Evolutionary conservation across 2,888 invertebrate genomes (phyloP).

Genomic region (Tachystola acroxantha): DNA sequence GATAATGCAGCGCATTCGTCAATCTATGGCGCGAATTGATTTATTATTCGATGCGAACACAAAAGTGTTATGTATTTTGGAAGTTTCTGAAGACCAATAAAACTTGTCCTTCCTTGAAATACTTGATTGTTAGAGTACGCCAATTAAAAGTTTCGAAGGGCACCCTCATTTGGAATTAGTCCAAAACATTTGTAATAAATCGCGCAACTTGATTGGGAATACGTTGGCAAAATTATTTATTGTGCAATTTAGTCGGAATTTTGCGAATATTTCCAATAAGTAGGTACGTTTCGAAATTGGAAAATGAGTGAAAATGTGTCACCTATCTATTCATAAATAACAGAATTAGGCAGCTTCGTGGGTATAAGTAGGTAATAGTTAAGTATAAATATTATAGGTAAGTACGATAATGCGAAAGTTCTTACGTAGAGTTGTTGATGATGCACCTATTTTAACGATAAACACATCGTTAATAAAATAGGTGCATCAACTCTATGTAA

Average conservation of each 20-base stretch:
- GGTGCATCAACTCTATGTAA: too few relatives aligned
- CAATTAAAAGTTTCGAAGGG: slow-evolving; percentile 53
- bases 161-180: slow-evolving; percentile 39
- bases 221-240: slow-evolving; percentile 28
- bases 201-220: slow-evolving; percentile 33
- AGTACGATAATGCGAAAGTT: too few relatives aligned
- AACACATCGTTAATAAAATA: too few relatives aligned
- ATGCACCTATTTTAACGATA: not conserved
- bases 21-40: not conserved
- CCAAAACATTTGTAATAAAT: slow-evolving; percentile 22
- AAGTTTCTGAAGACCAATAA: slow-evolving; percentile 16
- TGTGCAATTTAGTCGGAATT: too few relatives aligned
- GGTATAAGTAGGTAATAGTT: too few relatives aligned
- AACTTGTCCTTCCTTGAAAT: slow-evolving; percentile 26
- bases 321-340: too few relatives aligned
- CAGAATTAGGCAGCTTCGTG: too few relatives aligned
- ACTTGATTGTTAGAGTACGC: slow-evolving; percentile 29
- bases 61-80: not conserved
- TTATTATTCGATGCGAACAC: not conserved
- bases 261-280: too few relatives aligned
- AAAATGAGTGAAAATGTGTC: too few relatives aligned
- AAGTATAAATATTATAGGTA: too few relatives aligned
- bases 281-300: too few relatives aligned
- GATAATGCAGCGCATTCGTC: not conserved
- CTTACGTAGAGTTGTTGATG: slow-evolving; percentile 19